phyloP scores from a whole-genome alignment of 2,888 invertebrate species.

The Luperina testacea region DNA sequence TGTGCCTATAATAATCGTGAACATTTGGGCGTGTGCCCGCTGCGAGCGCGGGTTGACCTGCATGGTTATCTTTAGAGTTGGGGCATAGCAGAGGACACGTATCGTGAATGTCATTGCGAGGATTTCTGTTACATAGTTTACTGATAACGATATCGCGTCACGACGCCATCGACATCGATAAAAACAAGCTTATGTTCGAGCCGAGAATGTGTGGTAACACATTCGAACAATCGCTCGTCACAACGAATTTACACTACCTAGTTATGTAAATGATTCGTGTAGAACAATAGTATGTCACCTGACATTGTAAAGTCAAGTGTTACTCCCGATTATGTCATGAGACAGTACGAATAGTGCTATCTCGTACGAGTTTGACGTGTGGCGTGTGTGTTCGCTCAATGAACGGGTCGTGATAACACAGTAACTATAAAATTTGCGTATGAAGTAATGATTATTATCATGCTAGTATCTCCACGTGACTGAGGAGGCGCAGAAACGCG shows the following conservation, averaged over 20 bases:
- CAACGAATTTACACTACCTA: constrained; percentile 20
- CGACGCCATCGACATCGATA: constrained; percentile 34
- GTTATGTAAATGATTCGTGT: constrained; percentile 53
- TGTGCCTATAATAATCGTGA: constrained; percentile 57
- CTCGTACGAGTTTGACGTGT: constrained; percentile 30
- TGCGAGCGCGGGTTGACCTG: constrained; percentile 74
- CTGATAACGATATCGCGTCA: constrained; percentile 66
- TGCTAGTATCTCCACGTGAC: constrained; percentile 56
- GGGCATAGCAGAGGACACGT: constrained; percentile 78
- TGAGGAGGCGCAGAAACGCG: constrained; percentile 19
- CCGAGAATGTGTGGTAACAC: constrained; percentile 19
- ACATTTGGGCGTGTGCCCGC: constrained; percentile 83
- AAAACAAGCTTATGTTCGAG: constrained; percentile 11
- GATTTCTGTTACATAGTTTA: constrained; percentile 67
- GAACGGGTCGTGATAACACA: constrained; percentile 47
- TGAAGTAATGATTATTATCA: constrained; percentile 30
- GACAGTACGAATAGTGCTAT: constrained; percentile 29
- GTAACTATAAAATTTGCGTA: constrained; percentile 33
- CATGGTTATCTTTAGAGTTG: constrained; percentile 84
- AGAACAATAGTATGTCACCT: constrained; percentile 62
- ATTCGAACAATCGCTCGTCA: constrained; percentile 3
- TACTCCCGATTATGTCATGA: constrained; percentile 40
- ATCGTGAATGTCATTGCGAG: constrained; percentile 78
- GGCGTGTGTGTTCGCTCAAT: constrained; percentile 31
- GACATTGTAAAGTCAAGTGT: constrained; percentile 52